These are phyloP conservation scores for Lasioglossum pauxillum DNA, from an alignment of 2,888 invertebrate genomes.

Conservation along the genomic window DNA sequence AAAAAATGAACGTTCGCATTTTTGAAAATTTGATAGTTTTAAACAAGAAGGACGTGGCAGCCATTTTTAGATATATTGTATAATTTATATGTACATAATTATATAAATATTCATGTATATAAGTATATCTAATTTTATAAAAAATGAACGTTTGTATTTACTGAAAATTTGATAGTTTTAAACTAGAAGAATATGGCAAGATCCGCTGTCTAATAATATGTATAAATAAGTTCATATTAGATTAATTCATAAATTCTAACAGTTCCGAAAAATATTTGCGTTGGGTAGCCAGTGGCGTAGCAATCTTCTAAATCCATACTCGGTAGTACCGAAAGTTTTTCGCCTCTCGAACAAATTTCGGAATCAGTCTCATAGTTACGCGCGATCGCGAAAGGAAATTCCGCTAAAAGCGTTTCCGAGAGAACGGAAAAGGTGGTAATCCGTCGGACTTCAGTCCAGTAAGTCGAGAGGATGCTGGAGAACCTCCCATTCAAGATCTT, in stretches of 20 bases:
- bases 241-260: not conserved
- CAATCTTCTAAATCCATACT: not conserved
- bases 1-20: too few relatives aligned
- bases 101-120: too few relatives aligned
- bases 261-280: not conserved
- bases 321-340: not conserved
- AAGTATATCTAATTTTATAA: too few relatives aligned
- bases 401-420: not conserved
- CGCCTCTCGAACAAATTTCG: not conserved
- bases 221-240: not conserved
- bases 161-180: too few relatives aligned
- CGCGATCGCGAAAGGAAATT: not conserved
- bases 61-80: too few relatives aligned
- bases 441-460: not conserved
- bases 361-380: not conserved
- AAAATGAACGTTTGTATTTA: too few relatives aligned
- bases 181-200: too few relatives aligned
- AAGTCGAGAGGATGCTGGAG: not conserved
- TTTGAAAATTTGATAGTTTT: too few relatives aligned
- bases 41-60: too few relatives aligned
- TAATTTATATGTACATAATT: too few relatives aligned
- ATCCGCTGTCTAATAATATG: not conserved
- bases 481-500: not conserved
- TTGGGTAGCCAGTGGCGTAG: not conserved
- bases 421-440: constrained; percentile 2